These are phyloP conservation scores for Melanotaenia trifasciata DNA, from an alignment of 2,797 vertebrate species.

Conservation along the genomic window DNA sequence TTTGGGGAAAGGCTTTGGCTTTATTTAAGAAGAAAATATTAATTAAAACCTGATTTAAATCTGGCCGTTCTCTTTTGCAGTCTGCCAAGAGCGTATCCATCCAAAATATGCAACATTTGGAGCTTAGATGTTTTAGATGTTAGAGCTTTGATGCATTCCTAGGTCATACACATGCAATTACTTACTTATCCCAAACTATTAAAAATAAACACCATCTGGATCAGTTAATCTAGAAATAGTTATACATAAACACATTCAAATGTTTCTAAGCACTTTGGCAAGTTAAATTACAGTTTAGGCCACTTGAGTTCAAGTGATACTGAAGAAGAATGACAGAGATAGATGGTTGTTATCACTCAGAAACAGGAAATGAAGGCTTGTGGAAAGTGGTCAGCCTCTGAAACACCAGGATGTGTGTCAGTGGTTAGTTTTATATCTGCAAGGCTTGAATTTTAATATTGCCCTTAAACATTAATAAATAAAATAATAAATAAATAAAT, in stretches of 20 bases:
- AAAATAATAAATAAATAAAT: no score
- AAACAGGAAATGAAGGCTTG: conserved; percentile 70
- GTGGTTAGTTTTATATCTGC: conserved; percentile 21
- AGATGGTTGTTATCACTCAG: conserved; percentile 55
- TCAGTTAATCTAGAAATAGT: conserved; percentile 43
- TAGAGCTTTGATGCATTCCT: conserved; percentile 9
- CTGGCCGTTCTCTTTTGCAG: conserved; percentile 27
- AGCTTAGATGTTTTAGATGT: conserved; percentile 25
- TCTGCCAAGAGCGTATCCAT: conserved; percentile 44
- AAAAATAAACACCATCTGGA: conserved; percentile 30
- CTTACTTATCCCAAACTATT: conserved; percentile 36
- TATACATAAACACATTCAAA: conserved; percentile 40
- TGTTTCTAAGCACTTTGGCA: conserved; percentile 33
- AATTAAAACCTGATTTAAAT: conserved; percentile 47
- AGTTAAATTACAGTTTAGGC: conserved; percentile 53
- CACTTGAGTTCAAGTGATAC: conserved; percentile 43
- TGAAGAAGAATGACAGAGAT: conserved; percentile 53
- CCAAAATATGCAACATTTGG: conserved; percentile 42
- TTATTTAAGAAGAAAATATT: conserved; percentile 44
- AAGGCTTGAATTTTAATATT: conserved; percentile 23
- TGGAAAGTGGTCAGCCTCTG: conserved; percentile 49
- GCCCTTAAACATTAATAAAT: no score
- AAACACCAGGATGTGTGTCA: conserved; percentile 52
- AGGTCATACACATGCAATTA: conserved; percentile 42
- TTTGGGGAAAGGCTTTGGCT: conserved; percentile 41